phyloP scores from a whole-genome alignment of 2,888 invertebrate species.

The Tenodera sinensis region DNA sequence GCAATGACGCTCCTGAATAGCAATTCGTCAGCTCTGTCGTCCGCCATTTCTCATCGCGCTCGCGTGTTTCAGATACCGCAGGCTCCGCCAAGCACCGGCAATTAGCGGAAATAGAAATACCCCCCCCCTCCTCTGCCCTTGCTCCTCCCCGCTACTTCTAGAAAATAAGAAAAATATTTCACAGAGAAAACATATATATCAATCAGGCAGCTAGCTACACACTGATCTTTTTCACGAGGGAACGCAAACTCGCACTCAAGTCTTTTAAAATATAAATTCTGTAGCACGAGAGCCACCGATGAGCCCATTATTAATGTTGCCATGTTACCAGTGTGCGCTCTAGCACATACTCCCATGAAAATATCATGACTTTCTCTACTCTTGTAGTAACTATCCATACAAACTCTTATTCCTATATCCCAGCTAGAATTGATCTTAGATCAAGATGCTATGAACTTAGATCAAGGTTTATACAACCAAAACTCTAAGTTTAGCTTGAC shows the following conservation, averaged over 20 bases:
- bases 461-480: no score
- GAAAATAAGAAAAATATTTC: not conserved
- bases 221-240: not conserved
- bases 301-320: not conserved
- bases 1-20: not conserved
- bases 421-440: no score
- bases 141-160: not conserved
- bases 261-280: not conserved
- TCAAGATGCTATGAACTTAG: no score
- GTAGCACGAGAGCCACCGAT: not conserved
- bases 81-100: conserved; percentile 13
- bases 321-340: no score
- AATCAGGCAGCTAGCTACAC: not conserved
- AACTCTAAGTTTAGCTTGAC: no score
- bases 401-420: no score
- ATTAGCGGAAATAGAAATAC: conserved; percentile 26
- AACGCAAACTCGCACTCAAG: not conserved
- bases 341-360: no score
- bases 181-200: not conserved
- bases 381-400: no score
- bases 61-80: not conserved
- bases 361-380: no score
- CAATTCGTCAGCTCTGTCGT: conserved; percentile 1
- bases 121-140: not conserved
- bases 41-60: conserved; percentile 17